phyloP scores from a whole-genome alignment of 2,797 vertebrate species.

The Chiloscyllium punctatum region DNA sequence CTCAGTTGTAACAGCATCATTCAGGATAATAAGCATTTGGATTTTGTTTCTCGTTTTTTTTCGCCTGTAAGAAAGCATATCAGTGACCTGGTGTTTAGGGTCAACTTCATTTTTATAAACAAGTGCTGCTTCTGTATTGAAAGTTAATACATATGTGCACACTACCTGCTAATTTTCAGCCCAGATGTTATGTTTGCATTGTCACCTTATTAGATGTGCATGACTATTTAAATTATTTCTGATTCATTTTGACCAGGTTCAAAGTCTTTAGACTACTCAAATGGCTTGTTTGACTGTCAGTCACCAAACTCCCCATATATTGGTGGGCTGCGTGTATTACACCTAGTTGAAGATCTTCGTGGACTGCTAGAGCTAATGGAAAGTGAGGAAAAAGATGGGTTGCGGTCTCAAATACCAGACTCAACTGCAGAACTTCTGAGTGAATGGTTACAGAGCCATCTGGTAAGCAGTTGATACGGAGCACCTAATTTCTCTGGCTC shows the following conservation, averaged over 20 bases:
- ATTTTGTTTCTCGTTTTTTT: not conserved
- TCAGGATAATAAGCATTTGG: not conserved
- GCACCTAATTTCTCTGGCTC: slow-evolving; percentile 26
- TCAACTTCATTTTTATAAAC: not conserved
- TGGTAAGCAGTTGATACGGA: slow-evolving; percentile 57
- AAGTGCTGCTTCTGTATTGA: not conserved
- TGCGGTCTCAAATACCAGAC: slow-evolving; percentile 87
- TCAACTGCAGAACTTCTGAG: slow-evolving; percentile 77
- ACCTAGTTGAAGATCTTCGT: slow-evolving; percentile 85
- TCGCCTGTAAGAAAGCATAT: slow-evolving; percentile 40
- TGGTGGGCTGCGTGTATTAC: slow-evolving; percentile 80
- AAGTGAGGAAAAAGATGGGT: slow-evolving; percentile 77
- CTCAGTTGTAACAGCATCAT: not conserved
- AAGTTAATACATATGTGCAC: not conserved
- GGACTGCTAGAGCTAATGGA: slow-evolving; percentile 89
- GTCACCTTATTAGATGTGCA: slow-evolving; percentile 39
- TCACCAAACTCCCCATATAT: slow-evolving; percentile 94
- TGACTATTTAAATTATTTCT: slow-evolving; percentile 41
- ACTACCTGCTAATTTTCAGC: not conserved
- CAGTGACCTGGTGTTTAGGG: not conserved
- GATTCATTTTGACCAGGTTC: slow-evolving; percentile 67
- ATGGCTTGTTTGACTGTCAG: slow-evolving; percentile 93
- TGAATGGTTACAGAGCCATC: slow-evolving; percentile 84
- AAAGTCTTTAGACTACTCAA: slow-evolving; percentile 89
- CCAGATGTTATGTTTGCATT: not conserved